Conservation (phyloP, 1,140 invertebrate species). For the Berghia stephanieae region DNA sequence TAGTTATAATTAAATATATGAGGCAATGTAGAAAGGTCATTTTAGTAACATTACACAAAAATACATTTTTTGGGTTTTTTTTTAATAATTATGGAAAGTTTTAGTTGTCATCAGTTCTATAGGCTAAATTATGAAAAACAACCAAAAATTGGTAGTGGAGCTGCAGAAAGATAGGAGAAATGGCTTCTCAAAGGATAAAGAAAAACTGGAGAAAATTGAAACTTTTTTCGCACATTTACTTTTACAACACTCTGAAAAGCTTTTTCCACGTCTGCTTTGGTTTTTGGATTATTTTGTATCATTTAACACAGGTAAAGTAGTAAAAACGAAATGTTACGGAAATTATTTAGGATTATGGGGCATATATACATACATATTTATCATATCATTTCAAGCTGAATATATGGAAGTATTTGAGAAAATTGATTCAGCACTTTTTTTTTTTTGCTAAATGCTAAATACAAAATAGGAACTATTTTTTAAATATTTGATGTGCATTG, state of each 20-base stretch:
- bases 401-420: too few relatives aligned
- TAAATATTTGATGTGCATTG: not conserved
- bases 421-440: not conserved
- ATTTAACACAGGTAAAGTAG: too few relatives aligned
- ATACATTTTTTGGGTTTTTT: not conserved
- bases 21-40: not conserved
- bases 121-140: not conserved
- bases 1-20: not conserved
- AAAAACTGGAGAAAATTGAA: too few relatives aligned
- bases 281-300: too few relatives aligned
- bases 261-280: too few relatives aligned
- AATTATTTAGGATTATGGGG: too few relatives aligned
- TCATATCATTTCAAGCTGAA: too few relatives aligned
- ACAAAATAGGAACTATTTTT: not conserved
- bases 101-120: not conserved
- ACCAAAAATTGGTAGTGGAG: not conserved
- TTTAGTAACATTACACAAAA: not conserved
- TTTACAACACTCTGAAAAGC: too few relatives aligned
- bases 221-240: too few relatives aligned
- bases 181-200: too few relatives aligned
- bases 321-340: too few relatives aligned
- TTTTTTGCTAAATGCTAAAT: not conserved
- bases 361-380: too few relatives aligned
- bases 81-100: not conserved
- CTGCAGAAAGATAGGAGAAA: not conserved